Conservation (phyloP, 2,113 vertebrate genomes). For the Osmerus eperlanus region DNA sequence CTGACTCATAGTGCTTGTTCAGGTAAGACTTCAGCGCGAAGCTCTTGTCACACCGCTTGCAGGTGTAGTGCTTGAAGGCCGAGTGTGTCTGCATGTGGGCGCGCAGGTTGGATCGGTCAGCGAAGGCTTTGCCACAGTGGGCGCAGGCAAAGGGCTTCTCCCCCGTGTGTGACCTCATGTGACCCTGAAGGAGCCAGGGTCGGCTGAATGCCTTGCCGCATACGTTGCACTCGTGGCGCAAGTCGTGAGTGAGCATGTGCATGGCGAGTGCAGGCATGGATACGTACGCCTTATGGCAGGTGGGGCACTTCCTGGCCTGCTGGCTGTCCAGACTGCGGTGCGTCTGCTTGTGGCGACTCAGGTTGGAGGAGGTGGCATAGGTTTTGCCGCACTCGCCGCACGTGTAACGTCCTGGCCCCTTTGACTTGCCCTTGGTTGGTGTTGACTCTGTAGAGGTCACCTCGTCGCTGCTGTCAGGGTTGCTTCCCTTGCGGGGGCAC, state of each 20-base stretch:
- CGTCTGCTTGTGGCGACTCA: constrained; percentile 66
- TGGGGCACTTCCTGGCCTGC: constrained; percentile 77
- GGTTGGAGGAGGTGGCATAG: constrained; percentile 62
- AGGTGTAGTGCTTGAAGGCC: constrained; percentile 88
- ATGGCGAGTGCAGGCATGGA: constrained; percentile 92
- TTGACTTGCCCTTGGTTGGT: constrained; percentile 32
- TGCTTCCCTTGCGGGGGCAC: constrained; percentile 16
- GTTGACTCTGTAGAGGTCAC: constrained; percentile 20
- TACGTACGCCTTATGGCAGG: constrained; percentile 85
- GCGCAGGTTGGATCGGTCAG: constrained; percentile 88
- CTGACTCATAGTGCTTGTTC: constrained; percentile 91
- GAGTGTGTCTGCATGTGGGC: constrained; percentile 94
- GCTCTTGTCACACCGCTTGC: constrained; percentile 85
- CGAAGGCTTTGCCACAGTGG: constrained; percentile 88
- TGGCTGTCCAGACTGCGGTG: constrained; percentile 64
- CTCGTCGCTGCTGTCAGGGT: constrained; percentile 22
- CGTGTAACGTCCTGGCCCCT: constrained; percentile 45
- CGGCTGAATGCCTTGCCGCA: constrained; percentile 88
- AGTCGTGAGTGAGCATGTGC: constrained; percentile 89
- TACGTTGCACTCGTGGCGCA: constrained; percentile 84
- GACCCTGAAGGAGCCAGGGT: constrained; percentile 88
- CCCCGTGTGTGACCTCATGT: constrained; percentile 89
- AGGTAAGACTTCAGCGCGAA: constrained; percentile 89
- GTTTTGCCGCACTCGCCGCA: constrained; percentile 60
- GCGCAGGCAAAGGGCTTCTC: constrained; percentile 89